These are phyloP conservation scores for Aphidius ervi DNA, from an alignment of 1,140 invertebrate genomes.

Conservation along the genomic window DNA sequence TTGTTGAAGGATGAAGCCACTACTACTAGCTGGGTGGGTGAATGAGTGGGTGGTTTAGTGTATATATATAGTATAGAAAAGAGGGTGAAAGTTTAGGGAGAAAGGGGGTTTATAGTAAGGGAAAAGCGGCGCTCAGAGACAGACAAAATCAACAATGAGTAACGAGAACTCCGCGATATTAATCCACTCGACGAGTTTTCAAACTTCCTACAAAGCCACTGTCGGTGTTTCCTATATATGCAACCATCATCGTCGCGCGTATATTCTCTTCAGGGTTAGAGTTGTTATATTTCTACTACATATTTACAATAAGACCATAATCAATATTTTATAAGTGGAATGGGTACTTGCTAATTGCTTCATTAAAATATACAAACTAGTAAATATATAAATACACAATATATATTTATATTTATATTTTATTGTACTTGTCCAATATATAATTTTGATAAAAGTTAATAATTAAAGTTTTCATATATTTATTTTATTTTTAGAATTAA, in stretches of 20 bases:
- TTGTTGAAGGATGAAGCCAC: too few species aligned
- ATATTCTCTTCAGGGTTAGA: constrained; percentile 19
- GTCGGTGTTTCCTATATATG: constrained; percentile 27
- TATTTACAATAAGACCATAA: constrained; percentile 53
- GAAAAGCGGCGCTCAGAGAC: constrained; percentile 36
- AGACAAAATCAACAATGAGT: constrained; percentile 56
- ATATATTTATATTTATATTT: constrained; percentile 6
- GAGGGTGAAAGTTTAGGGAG: constrained; percentile 1
- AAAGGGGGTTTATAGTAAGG: constrained; percentile 27
- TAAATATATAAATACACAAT: background rate
- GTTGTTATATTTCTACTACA: constrained; percentile 24
- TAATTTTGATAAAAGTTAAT: background rate
- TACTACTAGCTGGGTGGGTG: constrained; percentile 5
- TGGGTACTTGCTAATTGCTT: background rate
- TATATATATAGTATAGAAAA: constrained; percentile 3
- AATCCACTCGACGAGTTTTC: constrained; percentile 56
- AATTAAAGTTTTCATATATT: background rate
- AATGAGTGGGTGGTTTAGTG: constrained; percentile 1
- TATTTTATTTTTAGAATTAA: too few species aligned
- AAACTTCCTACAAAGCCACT: constrained; percentile 54
- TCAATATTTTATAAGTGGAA: constrained; percentile 49
- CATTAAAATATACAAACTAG: background rate
- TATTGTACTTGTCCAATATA: background rate
- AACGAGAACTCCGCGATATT: constrained; percentile 54
- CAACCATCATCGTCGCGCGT: constrained; percentile 16